phyloP scores from a whole-genome alignment of 64 coral and sea anemone genomes.

The Stichodactyla helianthus region DNA sequence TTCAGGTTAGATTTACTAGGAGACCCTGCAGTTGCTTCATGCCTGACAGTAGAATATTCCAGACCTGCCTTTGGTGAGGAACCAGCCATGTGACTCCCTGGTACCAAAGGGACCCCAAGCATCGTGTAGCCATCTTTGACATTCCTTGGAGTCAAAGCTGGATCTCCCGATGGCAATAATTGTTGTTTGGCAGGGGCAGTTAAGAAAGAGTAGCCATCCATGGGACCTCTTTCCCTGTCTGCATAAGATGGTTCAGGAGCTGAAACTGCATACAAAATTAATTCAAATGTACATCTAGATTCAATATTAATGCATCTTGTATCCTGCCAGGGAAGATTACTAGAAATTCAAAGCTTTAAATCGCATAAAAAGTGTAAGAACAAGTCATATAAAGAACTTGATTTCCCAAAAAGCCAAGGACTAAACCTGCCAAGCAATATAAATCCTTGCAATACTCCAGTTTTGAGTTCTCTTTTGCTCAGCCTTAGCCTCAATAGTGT shows the following conservation, averaged over 20 bases:
- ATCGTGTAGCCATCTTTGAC: slow-evolving; percentile 34
- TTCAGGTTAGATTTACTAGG: not conserved
- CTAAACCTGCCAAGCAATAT: no score
- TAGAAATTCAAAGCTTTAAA: no score
- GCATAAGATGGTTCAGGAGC: not conserved
- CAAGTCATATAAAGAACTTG: no score
- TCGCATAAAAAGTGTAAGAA: no score
- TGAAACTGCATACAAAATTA: not conserved
- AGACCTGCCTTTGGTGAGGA: not conserved
- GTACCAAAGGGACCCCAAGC: slow-evolving; percentile 23
- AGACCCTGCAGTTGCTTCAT: not conserved
- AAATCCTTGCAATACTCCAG: no score
- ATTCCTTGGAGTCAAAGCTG: not conserved
- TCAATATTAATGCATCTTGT: no score
- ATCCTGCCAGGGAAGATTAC: no score
- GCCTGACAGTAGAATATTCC: slow-evolving; percentile 6
- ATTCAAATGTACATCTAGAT: no score
- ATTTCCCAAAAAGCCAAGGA: no score
- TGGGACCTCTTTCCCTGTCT: not conserved
- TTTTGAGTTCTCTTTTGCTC: no score
- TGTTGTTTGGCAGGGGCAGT: not conserved
- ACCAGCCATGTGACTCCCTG: not conserved
- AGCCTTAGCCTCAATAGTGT: no score
- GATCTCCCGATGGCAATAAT: not conserved
- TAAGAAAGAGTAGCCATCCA: not conserved